Evolutionary conservation across 2,888 invertebrate genomes (phyloP), one percentile per base, ranked within the genome.

Genomic region (Drosophila kanekoi): DNA sequence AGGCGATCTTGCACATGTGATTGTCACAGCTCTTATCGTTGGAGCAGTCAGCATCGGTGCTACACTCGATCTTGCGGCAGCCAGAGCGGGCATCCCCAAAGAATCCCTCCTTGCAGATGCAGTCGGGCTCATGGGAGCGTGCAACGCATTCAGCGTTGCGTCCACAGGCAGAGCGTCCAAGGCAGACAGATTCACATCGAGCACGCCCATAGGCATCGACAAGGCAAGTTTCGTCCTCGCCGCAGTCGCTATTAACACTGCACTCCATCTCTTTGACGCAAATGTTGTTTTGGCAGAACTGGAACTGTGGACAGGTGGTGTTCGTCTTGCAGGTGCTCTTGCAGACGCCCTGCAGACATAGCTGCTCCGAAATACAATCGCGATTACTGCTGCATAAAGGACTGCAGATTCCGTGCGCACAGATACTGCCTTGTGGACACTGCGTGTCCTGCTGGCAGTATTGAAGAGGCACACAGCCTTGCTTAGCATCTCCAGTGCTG

Each of bases 291-390:
- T 94, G 94, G 86, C 97, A 97, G 89, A 95, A 96, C 90, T 97
- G 97, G 90, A 95, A 96, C 71, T 97, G 96, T 0, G 97, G 97
- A 82, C 98, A 98, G 13, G 96, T 96, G 2, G 94, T 93, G 89
- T 97, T 97, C 10, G 94, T 93, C 84, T 95, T 94, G 90, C 98
- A 98, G 3, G 96, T 96, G 20, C 96, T 95, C 88, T 97, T 95
- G 89, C 98, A 98, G n/a, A 96, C 94, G 11, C 95, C 95, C 91
- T 96, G 96, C 65, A 98, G 95, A 88, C 98, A 98, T 13, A 97
- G 93, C 93, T 98, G 97, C 85, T 97, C 96, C 14, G 94, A 94
- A 58, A 97, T 95, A 89, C 98, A 98, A 80, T 98, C 97, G 71
- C 97, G 94, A 18, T 96, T 94, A 79, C 95, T 96, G 78, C 95